Evolutionary conservation across 2,888 invertebrate genomes (phyloP).

Genomic region (Machimus atricapillus): DNA sequence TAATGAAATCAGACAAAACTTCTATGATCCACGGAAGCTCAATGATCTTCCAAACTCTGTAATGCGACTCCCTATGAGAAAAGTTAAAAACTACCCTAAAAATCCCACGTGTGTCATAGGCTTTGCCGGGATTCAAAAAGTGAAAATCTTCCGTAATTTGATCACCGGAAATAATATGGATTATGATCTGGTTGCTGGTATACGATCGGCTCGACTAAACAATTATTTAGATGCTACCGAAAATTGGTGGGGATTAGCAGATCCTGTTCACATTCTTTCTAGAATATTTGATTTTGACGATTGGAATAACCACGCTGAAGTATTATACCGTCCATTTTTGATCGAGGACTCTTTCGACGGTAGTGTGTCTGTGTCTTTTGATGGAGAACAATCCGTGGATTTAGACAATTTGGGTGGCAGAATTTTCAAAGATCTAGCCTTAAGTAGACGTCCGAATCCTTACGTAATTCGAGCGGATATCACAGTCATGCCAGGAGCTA

Average conservation of each 20-base stretch:
- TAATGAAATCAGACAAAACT: conserved; percentile 80
- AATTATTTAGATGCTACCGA: conserved; percentile 86
- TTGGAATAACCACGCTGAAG: conserved; percentile 98
- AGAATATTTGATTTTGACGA: conserved; percentile 98
- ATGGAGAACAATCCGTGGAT: conserved; percentile 65
- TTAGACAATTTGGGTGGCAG: conserved; percentile 79
- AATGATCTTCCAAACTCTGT: conserved; percentile 52
- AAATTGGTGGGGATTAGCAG: conserved; percentile 95
- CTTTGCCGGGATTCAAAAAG: conserved; percentile 93
- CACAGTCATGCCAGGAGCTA: conserved; percentile 94
- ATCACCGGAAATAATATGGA: conserved; percentile 83
- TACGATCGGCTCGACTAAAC: conserved; percentile 84
- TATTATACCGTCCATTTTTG: conserved; percentile 87
- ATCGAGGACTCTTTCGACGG: conserved; percentile 78
- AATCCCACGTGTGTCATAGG: conserved; percentile 86
- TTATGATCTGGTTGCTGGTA: conserved; percentile 92
- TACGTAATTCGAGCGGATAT: conserved; percentile 88
- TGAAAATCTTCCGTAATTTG: conserved; percentile 87
- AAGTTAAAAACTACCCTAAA: conserved; percentile 53
- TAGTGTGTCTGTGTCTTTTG: conserved; percentile 75
- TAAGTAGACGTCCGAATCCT: conserved; percentile 72
- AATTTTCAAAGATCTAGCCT: conserved; percentile 70
- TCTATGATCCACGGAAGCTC: conserved; percentile 57
- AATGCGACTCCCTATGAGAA: conserved; percentile 28
- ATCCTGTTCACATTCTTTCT: conserved; percentile 76